A percentile compares a stretch with the other conserved stretches of the same genome.
These are phyloP conservation scores for Leptoteleia sp. DNA, from an alignment of 1,140 invertebrate species.

Conservation along the genomic window DNA sequence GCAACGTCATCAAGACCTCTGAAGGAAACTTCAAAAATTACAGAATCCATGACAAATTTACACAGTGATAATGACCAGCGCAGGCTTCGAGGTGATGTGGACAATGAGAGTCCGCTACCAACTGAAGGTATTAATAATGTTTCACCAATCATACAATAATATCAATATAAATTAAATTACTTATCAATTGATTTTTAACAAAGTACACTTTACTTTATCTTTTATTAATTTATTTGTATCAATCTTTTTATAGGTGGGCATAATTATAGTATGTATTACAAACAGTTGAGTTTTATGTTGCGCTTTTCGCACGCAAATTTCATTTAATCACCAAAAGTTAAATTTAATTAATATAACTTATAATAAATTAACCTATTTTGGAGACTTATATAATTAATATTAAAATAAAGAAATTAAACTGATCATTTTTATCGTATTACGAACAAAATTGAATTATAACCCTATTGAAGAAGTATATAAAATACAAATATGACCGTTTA, in stretches of 20 bases:
- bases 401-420: too few species aligned
- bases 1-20: slow-evolving; percentile 78
- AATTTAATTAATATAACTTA: slow-evolving; percentile 25
- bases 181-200: too few species aligned
- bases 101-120: slow-evolving; percentile 75
- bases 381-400: not conserved
- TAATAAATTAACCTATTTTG: not conserved
- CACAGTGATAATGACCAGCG: slow-evolving; percentile 79
- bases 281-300: slow-evolving; percentile 69
- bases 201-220: slow-evolving; percentile 5
- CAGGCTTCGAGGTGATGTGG: slow-evolving; percentile 69
- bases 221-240: slow-evolving; percentile 64
- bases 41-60: slow-evolving; percentile 82
- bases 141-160: too few species aligned
- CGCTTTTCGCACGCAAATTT: slow-evolving; percentile 67
- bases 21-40: slow-evolving; percentile 81
- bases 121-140: slow-evolving; percentile 79
- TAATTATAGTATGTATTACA: slow-evolving; percentile 75
- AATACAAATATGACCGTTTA: too few species aligned
- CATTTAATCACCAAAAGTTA: slow-evolving; percentile 39
- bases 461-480: too few species aligned
- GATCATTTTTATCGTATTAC: too few species aligned
- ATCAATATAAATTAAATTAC: too few species aligned
- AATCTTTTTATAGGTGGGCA: slow-evolving; percentile 73
- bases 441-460: too few species aligned